Base-by-base conservation (phyloP, 2,888 invertebrate species). In the Ethmia dodecea region DNA sequence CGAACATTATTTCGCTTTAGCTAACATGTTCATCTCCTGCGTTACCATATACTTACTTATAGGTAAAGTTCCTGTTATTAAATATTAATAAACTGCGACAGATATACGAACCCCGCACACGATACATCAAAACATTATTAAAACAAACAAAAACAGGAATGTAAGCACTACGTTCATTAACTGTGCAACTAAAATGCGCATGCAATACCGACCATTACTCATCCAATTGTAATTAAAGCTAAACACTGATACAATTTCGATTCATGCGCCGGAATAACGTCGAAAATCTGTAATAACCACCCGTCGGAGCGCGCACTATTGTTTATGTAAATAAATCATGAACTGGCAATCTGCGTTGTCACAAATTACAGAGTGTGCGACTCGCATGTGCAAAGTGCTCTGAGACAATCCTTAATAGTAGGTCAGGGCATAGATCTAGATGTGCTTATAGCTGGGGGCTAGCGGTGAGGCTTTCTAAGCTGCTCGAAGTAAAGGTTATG, bases 261-360 rank as follows among this genome's bases (percentile, higher is more conserved):
- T 48, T 46, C 45, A 48, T 35, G 39, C 40, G 34, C 32, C 43
- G 28, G 13, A 31, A 29, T n/a, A 28, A 34, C 35, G 35, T 35
- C 52, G 52, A 58, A 61, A 66, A 68, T 71, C 68, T 54, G 53
- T 79, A 79, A 79, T 78, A 63, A 60, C 56, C 50, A 45, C 57
- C 27, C 15, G 39, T 26, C 44, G 45, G 40, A 34, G 47, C 45
- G 45, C 43, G 45, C 52, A 56, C 63, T 69, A 68, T 74, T 74
- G 70, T 78, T 72, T 60, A 70, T 60, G 74, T 73, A 75, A 77
- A 84, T 84, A 84, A 78, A 84, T 80, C 78, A 74, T 53, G 58
- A 48, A 51, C 41, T 54, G 49, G 60, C 61, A 63, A 69, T 63
- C 58, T 53, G 61, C 60, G 52, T 60, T 70, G 71, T 75, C 71